Base-by-base conservation (phyloP, 2,888 invertebrate genomes). In the Eristalinus aeneus region DNA sequence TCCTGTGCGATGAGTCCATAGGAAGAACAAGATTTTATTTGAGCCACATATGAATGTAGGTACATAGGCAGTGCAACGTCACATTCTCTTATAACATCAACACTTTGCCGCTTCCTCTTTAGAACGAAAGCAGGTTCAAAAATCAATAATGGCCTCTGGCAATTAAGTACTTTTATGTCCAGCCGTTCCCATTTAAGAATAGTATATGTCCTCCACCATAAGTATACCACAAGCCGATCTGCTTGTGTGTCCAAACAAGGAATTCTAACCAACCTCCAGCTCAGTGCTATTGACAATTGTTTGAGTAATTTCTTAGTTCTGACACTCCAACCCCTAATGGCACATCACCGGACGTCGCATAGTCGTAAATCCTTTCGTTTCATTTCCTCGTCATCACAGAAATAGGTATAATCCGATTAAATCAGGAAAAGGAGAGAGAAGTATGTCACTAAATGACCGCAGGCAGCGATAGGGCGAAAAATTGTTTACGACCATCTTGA, bases 371-470 rank as follows among this genome's bases (percentile, higher is more conserved):
- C 58, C 69, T 58, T 69, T 69, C 69, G 58, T 58, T 69, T 61
- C 46, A 65, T 65, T 65, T 65, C 53, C 27, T 27, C 23, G 20
- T 53, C 63, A 56, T 64, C 46, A 27, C 39, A 60, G n/a, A 67
- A 65, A 63, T 53, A 53, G 65, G 22, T 53, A 67, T 67, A 79
- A 79, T 78, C 77, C 65, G 69, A 78, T 71, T 78, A 72, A 79
- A 60, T 58, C 58, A 31, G 61, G 23, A 31, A 16, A 39, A 63
- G 36, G 34, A 16, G 23, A 39, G 39, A 58, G 36, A 63, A 61
- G 20, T 64, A n/a, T 23, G 46, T 22, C 39, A 64, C 20, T 16
- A 74, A 65, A 74, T 68, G 61, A 71, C 77, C 54, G 64, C 36
- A 11, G 23, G 63, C 63, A 73, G 23, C 56, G 73, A 64, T 73